Evolutionary conservation across 1,140 invertebrate species (phyloP), one percentile per base, ranked within the genome.

Genomic region (Berghia stephanieae): DNA sequence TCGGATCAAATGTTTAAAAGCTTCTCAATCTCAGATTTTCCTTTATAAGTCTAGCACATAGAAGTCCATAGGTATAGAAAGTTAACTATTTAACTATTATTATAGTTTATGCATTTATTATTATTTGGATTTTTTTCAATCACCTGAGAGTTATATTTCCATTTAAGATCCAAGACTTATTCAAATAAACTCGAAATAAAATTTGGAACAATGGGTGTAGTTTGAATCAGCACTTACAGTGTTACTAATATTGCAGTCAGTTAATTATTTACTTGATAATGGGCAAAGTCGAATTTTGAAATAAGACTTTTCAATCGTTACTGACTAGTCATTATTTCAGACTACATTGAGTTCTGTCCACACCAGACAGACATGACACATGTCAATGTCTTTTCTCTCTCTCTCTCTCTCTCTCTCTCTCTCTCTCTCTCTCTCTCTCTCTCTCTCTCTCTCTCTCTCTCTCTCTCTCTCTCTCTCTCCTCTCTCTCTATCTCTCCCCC

Each of bases 391-490:
- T n/a, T n/a, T n/a, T n/a, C 60, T 63, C 60, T 63, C 60, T 63
- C 60, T 31, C 27, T 31, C 60, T 63, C 60, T 31, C 27, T 31
- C 60, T 31, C 27, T 31, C 60, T 63, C 60, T 31, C 27, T 63
- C 60, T 31, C 27, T 31, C 60, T 63, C 60, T 31, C 27, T 31
- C 60, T 31, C 60, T 31, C 27, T 31, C 13, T 63, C 60, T 31
- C 27, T 31, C 27, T 63, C 60, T 31, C 60, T 63, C 60, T 31
- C 27, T 31, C 60, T 63, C 27, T 31, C 27, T 31, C 60, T 63
- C 60, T 63, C 27, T 31, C 60, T 63, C 60, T 31, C 60, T 63
- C 60, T 63, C 27, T 31, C 60, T 63, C 27, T 31, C 60, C 27
- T 31, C 60, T 63, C 27, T 31, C 27, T 68, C 8, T 68, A 18